Evolutionary conservation across 2,113 vertebrate species (phyloP), one percentile per base, ranked within the genome.

Genomic region (Siphamia tubifer): DNA sequence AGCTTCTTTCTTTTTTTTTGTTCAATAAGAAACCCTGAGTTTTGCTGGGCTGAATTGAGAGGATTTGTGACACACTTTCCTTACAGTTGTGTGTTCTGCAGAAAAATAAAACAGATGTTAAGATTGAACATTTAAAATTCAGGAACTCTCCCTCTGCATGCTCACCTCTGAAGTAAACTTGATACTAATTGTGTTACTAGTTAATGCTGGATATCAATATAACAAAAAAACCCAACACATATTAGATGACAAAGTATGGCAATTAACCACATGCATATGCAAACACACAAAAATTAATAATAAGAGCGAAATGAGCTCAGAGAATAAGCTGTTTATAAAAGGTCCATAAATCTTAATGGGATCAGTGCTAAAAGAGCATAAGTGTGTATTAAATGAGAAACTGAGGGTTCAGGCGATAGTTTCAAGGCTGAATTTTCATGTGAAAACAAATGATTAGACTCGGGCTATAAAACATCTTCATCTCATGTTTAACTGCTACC

Each of bases 291-390:
- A 80, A 63, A 58, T 76, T 54, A 81, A 75, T 74, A 86, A 77
- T 75, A 52, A 54, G 68, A 38, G 56, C 63, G 83, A 73, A 82
- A 69, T 56, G 67, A 38, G 73, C 76, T 68, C 53, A 36, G 65
- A 83, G 71, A 81, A 48, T 62, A 63, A 64, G 38, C 51, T 82
- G 84, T 84, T 87, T 74, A 82, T 82, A 83, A 66, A 73, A 82
- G 67, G 47, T 30, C 76, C 63, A 89, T 88, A 68, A 86, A 92
- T 91, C 83, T 79, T 89, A 87, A 88, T 83, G 45, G 66, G 74
- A 85, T 88, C 75, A 77, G 48, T 35, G 42, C 70, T 84, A 79
- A 88, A 80, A 53, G 60, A 79, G 82, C 44, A 78, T 52, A 74
- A 78, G 61, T 65, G 63, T 52, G 82, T 62, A 78, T 87, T 85